phyloP scores from a whole-genome alignment of 1,140 invertebrate species.

The Antheraea mylitta region DNA sequence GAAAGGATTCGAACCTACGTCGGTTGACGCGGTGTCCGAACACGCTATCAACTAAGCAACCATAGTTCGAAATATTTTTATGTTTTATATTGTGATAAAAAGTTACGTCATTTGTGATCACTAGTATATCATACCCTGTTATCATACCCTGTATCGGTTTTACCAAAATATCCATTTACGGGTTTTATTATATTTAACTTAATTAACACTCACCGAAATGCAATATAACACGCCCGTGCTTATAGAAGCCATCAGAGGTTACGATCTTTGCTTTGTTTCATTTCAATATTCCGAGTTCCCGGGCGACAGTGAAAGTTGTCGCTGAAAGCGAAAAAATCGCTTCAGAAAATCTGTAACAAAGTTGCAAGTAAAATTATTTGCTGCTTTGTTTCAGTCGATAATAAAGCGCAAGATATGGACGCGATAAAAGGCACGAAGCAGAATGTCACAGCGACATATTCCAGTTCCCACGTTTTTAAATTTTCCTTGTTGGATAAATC shows the following conservation, averaged over 20 bases:
- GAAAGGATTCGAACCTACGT: too few relatives aligned
- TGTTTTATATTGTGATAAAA: too few relatives aligned
- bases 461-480: not conserved
- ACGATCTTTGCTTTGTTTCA: not conserved
- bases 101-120: too few relatives aligned
- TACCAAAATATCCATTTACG: not conserved
- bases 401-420: not conserved
- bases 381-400: not conserved
- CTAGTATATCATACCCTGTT: too few relatives aligned
- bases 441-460: not conserved
- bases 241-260: not conserved
- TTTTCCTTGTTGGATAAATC: not conserved
- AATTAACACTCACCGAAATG: not conserved
- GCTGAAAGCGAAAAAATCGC: slow-evolving; percentile 1
- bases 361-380: not conserved
- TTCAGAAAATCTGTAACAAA: not conserved
- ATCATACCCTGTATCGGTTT: not conserved
- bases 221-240: not conserved
- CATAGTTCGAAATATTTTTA: too few relatives aligned
- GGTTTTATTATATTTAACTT: not conserved
- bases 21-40: too few relatives aligned
- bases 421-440: not conserved
- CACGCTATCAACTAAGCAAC: too few relatives aligned
- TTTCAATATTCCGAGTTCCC: slow-evolving; percentile 2
- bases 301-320: not conserved